A percentile compares a stretch with the other conserved stretches of the same genome.
Evolutionary conservation across 2,888 invertebrate genomes (phyloP).

Genomic region (Azorinus chamasolen): DNA sequence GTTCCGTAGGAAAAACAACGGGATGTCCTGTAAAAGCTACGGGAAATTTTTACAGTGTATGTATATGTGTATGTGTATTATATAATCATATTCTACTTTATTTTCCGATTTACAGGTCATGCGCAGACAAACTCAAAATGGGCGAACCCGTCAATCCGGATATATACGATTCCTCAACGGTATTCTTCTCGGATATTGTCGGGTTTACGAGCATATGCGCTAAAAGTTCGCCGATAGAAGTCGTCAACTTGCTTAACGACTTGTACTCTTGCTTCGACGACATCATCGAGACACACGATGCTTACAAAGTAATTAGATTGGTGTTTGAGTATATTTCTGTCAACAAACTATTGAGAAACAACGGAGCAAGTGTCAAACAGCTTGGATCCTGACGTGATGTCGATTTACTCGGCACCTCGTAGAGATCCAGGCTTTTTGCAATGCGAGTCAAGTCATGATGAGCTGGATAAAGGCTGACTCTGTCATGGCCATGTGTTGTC

Average conservation of each 20-base stretch:
- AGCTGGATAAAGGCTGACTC: too few relatives aligned
- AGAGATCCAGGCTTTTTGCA: too few relatives aligned
- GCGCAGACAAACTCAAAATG: conserved; percentile 57
- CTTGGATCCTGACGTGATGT: too few relatives aligned
- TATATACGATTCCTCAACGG: conserved; percentile 60
- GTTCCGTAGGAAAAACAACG: too few relatives aligned
- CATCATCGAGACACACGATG: conserved; percentile 40
- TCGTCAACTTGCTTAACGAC: conserved; percentile 57
- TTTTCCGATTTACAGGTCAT: conserved; percentile 25
- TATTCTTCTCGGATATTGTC: conserved; percentile 72
- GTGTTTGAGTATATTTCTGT: too few relatives aligned
- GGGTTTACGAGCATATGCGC: conserved; percentile 68
- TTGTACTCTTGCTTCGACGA: conserved; percentile 52
- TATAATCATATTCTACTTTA: not conserved
- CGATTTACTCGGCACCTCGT: too few relatives aligned
- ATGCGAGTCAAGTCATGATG: too few relatives aligned
- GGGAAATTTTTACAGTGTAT: too few relatives aligned
- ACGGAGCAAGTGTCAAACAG: too few relatives aligned
- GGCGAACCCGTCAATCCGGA: conserved; percentile 58
- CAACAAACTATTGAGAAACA: too few relatives aligned
- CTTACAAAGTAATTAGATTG: conserved; percentile 46
- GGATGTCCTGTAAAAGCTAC: too few relatives aligned
- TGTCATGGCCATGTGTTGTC: too few relatives aligned
- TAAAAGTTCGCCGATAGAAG: conserved; percentile 66
- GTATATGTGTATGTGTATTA: not conserved